Conservation (phyloP, 2,113 vertebrate genomes). For the Toxotes chatareus region DNA sequence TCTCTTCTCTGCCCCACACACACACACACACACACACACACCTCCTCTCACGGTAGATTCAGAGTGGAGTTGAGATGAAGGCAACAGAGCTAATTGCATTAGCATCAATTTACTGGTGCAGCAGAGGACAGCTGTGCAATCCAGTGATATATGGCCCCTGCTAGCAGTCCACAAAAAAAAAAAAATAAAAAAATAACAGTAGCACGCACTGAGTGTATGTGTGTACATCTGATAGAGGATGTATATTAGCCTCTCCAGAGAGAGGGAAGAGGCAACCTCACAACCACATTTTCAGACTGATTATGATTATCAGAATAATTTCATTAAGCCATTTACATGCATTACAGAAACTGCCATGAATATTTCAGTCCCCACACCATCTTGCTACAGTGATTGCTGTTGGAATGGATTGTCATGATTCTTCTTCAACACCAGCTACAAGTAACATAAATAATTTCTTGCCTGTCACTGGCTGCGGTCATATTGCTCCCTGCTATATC, state of each 20-base stretch:
- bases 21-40: slow-evolving; percentile 28
- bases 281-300: slow-evolving; percentile 25
- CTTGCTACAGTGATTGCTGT: slow-evolving; percentile 11
- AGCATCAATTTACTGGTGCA: slow-evolving; percentile 79
- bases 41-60: slow-evolving; percentile 42
- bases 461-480: slow-evolving; percentile 17
- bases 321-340: slow-evolving; percentile 52
- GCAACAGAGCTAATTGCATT: slow-evolving; percentile 83
- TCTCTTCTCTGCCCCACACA: slow-evolving; percentile 32
- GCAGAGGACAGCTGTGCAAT: slow-evolving; percentile 74
- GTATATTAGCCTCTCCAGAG: slow-evolving; percentile 45
- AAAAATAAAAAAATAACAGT: slow-evolving; percentile 25
- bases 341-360: slow-evolving; percentile 21
- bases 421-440: slow-evolving; percentile 5
- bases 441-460: slow-evolving; percentile 58
- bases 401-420: slow-evolving; percentile 40
- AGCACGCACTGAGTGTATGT: slow-evolving; percentile 1
- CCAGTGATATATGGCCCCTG: slow-evolving; percentile 54
- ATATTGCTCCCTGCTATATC: slow-evolving; percentile 28
- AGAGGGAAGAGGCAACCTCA: slow-evolving; percentile 29
- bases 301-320: slow-evolving; percentile 59
- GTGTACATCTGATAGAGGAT: slow-evolving; percentile 26
- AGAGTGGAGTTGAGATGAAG: slow-evolving; percentile 67
- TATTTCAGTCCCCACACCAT: slow-evolving; percentile 31
- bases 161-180: slow-evolving; percentile 32